Percentiles rank a stretch among this genome's conserved stretches.
Conservation (phyloP, 92 coral and sea anemone genomes). For the Epizoanthus illoricatus region DNA sequence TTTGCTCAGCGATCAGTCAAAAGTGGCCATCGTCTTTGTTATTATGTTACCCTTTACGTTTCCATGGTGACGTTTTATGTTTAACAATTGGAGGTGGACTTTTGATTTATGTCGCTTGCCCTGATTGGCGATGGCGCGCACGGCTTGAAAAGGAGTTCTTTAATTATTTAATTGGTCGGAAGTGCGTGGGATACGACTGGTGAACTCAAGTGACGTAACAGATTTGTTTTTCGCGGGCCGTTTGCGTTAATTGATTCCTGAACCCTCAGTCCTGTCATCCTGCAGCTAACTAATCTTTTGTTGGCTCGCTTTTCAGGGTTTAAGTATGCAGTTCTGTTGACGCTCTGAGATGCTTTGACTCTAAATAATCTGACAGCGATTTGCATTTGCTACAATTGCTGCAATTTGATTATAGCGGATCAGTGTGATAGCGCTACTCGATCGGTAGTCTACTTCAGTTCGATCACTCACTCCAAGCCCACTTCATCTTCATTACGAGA, state of each 20-base stretch:
- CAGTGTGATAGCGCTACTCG: neutral
- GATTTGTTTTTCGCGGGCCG: constrained; percentile 60
- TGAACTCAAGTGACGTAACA: constrained; percentile 68
- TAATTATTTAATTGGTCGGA: constrained; percentile 67
- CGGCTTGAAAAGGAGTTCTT: constrained; percentile 5
- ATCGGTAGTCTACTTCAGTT: constrained; percentile 20
- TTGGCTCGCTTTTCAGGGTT: constrained; percentile 37
- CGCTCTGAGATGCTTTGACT: constrained; percentile 61
- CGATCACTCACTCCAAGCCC: neutral
- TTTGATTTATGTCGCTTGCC: constrained; percentile 13
- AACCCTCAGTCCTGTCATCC: constrained; percentile 54
- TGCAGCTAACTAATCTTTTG: constrained; percentile 41
- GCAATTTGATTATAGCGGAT: constrained; percentile 23
- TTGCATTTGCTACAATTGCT: constrained; percentile 38
- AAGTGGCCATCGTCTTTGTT: constrained; percentile 38
- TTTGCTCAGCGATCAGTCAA: constrained; percentile 34
- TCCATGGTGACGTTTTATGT: constrained; percentile 22
- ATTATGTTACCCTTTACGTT: constrained; percentile 24
- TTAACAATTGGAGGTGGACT: constrained; percentile 31
- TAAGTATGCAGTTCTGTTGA: constrained; percentile 58
- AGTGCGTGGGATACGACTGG: constrained; percentile 55
- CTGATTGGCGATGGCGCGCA: constrained; percentile 20
- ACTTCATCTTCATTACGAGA: constrained; percentile 11
- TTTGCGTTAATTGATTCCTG: constrained; percentile 55
- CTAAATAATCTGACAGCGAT: constrained; percentile 43